Evolutionary conservation across 1,140 invertebrate genomes (phyloP), one percentile per base, ranked within the genome.

Genomic region (Achatina immaculata): DNA sequence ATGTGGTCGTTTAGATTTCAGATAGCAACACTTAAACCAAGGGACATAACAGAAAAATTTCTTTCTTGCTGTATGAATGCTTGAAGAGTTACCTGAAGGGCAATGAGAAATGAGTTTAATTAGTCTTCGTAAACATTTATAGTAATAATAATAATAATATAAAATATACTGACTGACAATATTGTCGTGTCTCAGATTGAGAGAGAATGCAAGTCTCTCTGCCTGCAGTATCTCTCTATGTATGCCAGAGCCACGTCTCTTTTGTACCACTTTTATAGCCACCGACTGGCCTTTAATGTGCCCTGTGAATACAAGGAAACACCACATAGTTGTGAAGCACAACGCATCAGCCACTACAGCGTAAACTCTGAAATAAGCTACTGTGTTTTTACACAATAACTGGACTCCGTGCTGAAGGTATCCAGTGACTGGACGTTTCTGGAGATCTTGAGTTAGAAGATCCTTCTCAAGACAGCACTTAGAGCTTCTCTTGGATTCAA

Each of bases 171-270:
- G 19, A 80, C 78, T n/a, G 28, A 80, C 48, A 42, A 80, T 71
- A 42, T 80, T 71, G 1, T 45, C 45, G n/a, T 80, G 78, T 31
- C 45, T 40, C 34, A 80, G 45, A 42, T 72, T 51, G 11, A 80
- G 45, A 16, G 78, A 51, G 68, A 71, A 72, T 9, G 78, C 78
- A 9, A 80, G 78, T n/a, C 78, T 31, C 48, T 80, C 78, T 16
- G 78, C 78, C 28, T 80, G 78, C 28, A 80, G 21, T 3, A 80
- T 80, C 48, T 80, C 78, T 58, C 78, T 31, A 68, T 80, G 78
- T 3, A 80, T 72, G 3, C 78, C 78, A 3, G 78, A 80, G 16
- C 78, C 78, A 31, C 78, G 78, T 11, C 78, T 65, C 48, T 80
- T 80, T 43, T 80, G 68, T 24, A 80, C 78, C 7, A 80, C 48